Base-by-base conservation (phyloP, 2,113 vertebrate genomes). In the Callorhinus ursinus region DNA sequence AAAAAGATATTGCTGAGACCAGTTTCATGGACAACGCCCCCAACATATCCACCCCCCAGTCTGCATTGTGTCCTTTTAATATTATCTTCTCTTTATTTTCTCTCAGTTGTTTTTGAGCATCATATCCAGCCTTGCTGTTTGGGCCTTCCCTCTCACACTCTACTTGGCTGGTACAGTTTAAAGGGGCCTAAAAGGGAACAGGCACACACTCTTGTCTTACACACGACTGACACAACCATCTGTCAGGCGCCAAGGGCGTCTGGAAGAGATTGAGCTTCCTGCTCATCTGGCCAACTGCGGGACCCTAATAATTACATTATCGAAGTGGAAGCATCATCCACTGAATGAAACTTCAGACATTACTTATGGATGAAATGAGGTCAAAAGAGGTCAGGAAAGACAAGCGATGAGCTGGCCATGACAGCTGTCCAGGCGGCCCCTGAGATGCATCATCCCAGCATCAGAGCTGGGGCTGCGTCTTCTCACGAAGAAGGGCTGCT, bases 321-420 rank as follows among this genome's bases (percentile, higher is more conserved):
- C 7, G 26, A 65, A 97, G 53, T 21, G 42, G 90, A 65, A 87
- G 71, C 71, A 42, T 82, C 8, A 1, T 33, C 89, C 84, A 71
- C 65, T 31, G 63, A 49, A 85, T 80, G 81, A 82, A 90, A 95
- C 90, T 88, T 79, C 84, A 95, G 84, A 61, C 96, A 93, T 96
- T 77, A 95, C 90, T 98, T 95, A 98, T 95, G 92, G 85, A 97
- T 98, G 92, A 90, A 94, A 83, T 6, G 96, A 91, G 97, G 96
- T 96, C 96, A 95, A 88, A 90, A n/a, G 88, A 95, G 95, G 93
- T 96, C 97, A 93, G 84, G 21, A 36, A 67, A 94, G 96, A 97
- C 88, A 92, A 96, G 88, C 87, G 76, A 82, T 22, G 88, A 93
- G 67, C 84, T 79, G 71, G 31, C 65, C 87, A 12, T 42, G 96